A percentile compares a stretch with the other conserved stretches of the same genome.
Evolutionary conservation across 2,113 vertebrate species (phyloP).

Genomic region (Mormoops blainvillei): DNA sequence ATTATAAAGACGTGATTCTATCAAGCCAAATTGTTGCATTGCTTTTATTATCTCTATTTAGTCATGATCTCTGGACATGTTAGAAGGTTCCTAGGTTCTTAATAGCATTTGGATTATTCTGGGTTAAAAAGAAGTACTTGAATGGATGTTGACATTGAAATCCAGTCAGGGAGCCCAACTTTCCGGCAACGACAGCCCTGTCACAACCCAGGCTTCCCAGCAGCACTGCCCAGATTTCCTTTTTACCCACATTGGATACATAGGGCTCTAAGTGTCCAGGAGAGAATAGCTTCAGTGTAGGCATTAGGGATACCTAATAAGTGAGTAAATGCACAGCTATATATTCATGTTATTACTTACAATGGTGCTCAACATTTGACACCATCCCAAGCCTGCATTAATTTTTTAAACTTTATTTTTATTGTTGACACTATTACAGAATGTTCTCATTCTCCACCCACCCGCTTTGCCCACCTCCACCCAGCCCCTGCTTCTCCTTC

Average conservation of each 20-base stretch:
- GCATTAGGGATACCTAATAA: neutral
- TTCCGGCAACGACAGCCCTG: neutral
- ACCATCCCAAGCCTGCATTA: neutral
- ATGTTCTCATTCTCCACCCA: too few species aligned
- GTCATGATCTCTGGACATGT: neutral
- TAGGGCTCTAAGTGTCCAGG: neutral
- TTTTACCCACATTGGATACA: neutral
- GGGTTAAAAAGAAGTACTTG: neutral
- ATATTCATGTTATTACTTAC: neutral
- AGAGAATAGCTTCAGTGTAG: neutral
- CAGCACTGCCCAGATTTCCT: rapidly evolving
- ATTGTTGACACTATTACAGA: too few species aligned
- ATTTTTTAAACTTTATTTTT: neutral
- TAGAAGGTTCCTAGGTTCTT: neutral
- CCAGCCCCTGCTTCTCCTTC: too few species aligned
- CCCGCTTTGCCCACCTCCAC: too few species aligned
- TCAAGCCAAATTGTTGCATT: neutral
- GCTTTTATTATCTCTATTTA: neutral
- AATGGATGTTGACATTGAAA: neutral
- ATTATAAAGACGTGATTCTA: neutral
- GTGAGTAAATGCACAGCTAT: neutral
- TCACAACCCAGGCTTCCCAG: neutral
- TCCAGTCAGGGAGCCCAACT: neutral
- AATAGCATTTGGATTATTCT: neutral
- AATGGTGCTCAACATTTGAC: neutral